Evolutionary conservation across 2,113 vertebrate species (phyloP).

Genomic region (Campylomormyrus tamandua): DNA sequence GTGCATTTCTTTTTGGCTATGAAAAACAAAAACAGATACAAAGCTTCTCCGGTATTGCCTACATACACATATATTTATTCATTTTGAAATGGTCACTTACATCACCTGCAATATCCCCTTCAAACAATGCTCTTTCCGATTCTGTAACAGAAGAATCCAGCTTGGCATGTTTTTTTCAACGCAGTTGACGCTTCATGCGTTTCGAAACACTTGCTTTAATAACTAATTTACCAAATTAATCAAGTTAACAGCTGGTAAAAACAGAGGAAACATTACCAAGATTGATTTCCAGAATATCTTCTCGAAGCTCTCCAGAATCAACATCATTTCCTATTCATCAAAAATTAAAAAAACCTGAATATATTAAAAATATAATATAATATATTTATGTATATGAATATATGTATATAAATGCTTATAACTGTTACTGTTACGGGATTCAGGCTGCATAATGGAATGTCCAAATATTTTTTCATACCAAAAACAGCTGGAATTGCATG

Average conservation of each 20-base stretch:
- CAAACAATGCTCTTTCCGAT: slow-evolving; percentile 45
- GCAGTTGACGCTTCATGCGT: background rate
- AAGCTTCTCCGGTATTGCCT: background rate
- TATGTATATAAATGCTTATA: background rate
- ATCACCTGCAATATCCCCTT: slow-evolving; percentile 58
- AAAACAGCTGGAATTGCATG: background rate
- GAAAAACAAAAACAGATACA: slow-evolving; percentile 32
- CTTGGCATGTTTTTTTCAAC: background rate
- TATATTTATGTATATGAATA: background rate
- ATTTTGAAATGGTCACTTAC: slow-evolving; percentile 41
- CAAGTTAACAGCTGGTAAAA: background rate
- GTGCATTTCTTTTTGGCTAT: slow-evolving; percentile 62
- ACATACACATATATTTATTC: background rate
- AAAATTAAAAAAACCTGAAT: background rate
- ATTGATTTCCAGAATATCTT: slow-evolving; percentile 60
- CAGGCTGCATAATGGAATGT: background rate
- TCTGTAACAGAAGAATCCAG: slow-evolving; percentile 31
- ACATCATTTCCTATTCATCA: slow-evolving; percentile 39
- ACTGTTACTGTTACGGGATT: background rate
- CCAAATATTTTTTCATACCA: background rate
- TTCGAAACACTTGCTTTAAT: background rate
- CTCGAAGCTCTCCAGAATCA: slow-evolving; percentile 54
- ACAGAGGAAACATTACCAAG: slow-evolving; percentile 38
- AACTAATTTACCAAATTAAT: background rate
- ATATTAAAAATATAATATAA: background rate